A percentile compares a stretch with the other conserved stretches of the same genome.
Evolutionary conservation across 2,113 vertebrate species (phyloP).

Genomic region (Brachyhypopomus gauderio): DNA sequence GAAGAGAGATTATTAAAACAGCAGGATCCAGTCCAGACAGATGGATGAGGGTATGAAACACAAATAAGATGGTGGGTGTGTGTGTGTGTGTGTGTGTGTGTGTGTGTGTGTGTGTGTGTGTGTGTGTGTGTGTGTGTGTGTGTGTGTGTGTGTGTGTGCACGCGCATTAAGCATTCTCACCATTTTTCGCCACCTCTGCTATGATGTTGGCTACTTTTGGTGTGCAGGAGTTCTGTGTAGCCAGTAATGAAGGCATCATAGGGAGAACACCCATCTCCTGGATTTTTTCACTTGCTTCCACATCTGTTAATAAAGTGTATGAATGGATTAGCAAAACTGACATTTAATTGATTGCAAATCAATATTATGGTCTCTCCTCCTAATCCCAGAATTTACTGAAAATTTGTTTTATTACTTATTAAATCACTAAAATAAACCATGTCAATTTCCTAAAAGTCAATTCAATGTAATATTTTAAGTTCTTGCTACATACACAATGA

Average conservation of each 20-base stretch:
- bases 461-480: too few relatives aligned
- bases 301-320: constrained; percentile 78
- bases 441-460: too few relatives aligned
- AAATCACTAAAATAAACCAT: too few relatives aligned
- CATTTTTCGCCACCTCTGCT: constrained; percentile 98
- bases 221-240: constrained; percentile 85
- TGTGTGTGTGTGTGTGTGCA: not conserved
- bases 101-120: too few relatives aligned
- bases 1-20: too few relatives aligned
- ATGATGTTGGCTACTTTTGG: constrained; percentile 97
- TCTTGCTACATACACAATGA: not conserved
- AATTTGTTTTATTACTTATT: too few relatives aligned
- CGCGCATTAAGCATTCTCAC: constrained; percentile 79
- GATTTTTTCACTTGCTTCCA: constrained; percentile 91
- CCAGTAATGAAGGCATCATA: constrained; percentile 83
- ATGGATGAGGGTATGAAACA: too few relatives aligned
- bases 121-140: not conserved
- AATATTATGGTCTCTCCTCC: too few relatives aligned
- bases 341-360: not conserved
- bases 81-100: not conserved
- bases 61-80: too few relatives aligned
- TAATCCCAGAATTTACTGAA: too few relatives aligned
- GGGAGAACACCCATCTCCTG: constrained; percentile 90
- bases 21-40: too few relatives aligned
- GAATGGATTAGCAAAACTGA: not conserved